These are phyloP conservation scores for Palloptera scutellata DNA, from an alignment of 2,888 invertebrate species.

Conservation along the genomic window DNA sequence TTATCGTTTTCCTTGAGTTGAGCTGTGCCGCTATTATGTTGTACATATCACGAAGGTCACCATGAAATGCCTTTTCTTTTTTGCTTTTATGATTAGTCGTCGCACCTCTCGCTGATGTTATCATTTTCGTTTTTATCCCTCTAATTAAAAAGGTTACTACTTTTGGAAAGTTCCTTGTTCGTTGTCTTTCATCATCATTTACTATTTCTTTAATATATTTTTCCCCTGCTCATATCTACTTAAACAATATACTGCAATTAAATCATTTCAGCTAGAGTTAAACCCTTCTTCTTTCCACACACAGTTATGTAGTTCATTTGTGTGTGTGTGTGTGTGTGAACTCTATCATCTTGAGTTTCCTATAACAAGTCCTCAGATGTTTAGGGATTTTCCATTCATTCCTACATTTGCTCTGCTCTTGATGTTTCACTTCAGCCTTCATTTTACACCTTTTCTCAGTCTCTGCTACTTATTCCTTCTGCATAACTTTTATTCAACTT, in stretches of 20 bases:
- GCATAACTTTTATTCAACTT: too few relatives aligned
- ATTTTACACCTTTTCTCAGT: background rate
- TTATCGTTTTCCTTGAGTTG: too few relatives aligned
- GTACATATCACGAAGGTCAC: background rate
- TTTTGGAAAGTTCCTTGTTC: background rate
- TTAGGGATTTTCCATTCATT: slow-evolving; percentile 20
- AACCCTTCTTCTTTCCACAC: background rate
- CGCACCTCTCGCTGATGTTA: background rate
- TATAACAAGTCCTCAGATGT: slow-evolving; percentile 16
- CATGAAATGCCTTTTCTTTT: slow-evolving; percentile 3
- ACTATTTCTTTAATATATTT: background rate
- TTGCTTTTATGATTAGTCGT: too few relatives aligned
- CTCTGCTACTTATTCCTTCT: background rate
- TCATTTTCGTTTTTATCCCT: background rate
- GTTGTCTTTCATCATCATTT: background rate
- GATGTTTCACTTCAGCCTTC: background rate
- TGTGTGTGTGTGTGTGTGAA: background rate
- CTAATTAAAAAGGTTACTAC: too few relatives aligned
- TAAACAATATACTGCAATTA: slow-evolving; percentile 17
- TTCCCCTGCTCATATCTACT: background rate
- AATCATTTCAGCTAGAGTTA: slow-evolving; percentile 18
- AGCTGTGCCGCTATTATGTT: background rate
- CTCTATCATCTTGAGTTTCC: slow-evolving; percentile 23
- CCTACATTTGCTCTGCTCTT: background rate
- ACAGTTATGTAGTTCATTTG: background rate